phyloP scores from a whole-genome alignment of 2,888 invertebrate genomes.

The Dromius quadrimaculatus region DNA sequence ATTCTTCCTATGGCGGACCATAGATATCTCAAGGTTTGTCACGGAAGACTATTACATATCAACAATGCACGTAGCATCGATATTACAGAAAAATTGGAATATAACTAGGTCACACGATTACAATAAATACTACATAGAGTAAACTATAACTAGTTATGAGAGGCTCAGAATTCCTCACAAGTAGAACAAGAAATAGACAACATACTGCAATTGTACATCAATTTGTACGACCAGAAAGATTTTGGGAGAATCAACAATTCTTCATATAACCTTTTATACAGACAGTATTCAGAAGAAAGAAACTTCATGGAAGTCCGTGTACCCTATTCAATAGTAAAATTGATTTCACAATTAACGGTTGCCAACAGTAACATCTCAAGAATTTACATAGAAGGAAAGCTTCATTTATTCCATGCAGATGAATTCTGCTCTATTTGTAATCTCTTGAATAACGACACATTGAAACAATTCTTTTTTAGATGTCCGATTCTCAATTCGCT shows the following conservation, averaged over 20 bases:
- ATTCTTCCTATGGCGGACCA: background rate
- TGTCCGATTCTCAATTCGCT: background rate
- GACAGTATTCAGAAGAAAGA: background rate
- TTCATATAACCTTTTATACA: background rate
- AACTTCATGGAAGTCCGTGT: background rate
- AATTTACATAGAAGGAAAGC: slow-evolving; percentile 2
- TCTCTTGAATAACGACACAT: background rate
- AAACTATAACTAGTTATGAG: background rate
- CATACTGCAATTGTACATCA: background rate
- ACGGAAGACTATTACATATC: background rate
- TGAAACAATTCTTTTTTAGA: background rate
- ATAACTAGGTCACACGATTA: background rate
- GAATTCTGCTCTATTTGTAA: background rate
- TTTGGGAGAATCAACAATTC: background rate
- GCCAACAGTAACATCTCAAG: background rate
- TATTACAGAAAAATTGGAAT: background rate
- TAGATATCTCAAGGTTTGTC: background rate
- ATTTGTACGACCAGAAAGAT: background rate
- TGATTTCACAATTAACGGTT: background rate
- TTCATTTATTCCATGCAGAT: background rate
- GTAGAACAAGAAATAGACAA: background rate
- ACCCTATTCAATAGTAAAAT: background rate
- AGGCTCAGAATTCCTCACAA: background rate
- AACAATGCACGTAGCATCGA: background rate
- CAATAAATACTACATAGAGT: background rate